Base-by-base conservation (phyloP, 2,113 vertebrate genomes). In the Patagioenas fasciata region DNA sequence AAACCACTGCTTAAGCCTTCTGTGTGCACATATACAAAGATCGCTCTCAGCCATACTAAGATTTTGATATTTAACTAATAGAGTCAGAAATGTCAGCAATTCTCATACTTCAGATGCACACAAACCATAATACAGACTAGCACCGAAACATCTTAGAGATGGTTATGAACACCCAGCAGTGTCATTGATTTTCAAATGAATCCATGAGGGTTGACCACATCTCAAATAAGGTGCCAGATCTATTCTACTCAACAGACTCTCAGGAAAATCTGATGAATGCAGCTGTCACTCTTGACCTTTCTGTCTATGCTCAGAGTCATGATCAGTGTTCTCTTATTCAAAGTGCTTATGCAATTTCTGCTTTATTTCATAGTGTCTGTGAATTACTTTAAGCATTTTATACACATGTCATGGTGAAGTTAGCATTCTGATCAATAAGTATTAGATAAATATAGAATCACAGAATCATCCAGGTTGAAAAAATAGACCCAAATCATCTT, bases 271-370 rank as follows among this genome's bases (percentile, higher is more conserved):
- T 94, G 89, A 96, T 65, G n/a, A 91, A 95, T 91, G 87, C 25
- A 91, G 73, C 83, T 95, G 94, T 95, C 95, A 89, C 58, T 92
- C 86, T 66, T 97, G 95, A 96, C 95, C 95, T 97, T 97, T 94
- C 80, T 16, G 67, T 69, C 84, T 71, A 23, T 17, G 66, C 81
- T 94, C 48, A 61, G 57, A 94, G 93, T 91, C 77, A 85, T 0
- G 1, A 79, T 88, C 84, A 71, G 34, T 44, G 50, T 61, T 70
- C 72, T 92, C 69, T 92, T 88, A 88, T 51, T 83, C 40, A 44
- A 85, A 82, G 53, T 36, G 58, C 54, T 53, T 26, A 51, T 61
- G 66, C 88, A 91, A 88, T 92, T 94, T 90, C 50, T 89, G 81
- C 90, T 85, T 93, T 83, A 91, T 94, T 90, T 66, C 29, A 77